Percentiles rank a stretch among this genome's conserved stretches.
These are phyloP conservation scores for Capreolus pygargus DNA, from an alignment of 2,113 vertebrate species.

Conservation along the genomic window DNA sequence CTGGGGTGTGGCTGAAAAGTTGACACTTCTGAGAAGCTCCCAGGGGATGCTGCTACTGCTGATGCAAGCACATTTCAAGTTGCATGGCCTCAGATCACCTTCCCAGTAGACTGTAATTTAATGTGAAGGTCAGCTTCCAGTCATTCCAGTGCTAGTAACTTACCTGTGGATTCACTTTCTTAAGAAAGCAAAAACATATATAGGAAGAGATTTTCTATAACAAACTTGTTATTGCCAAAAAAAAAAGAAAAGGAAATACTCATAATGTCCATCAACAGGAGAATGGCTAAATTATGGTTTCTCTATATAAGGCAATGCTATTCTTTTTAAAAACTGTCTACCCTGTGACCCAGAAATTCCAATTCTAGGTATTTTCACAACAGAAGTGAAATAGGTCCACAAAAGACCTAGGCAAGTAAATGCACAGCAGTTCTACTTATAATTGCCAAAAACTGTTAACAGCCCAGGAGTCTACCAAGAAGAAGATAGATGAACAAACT, in stretches of 20 bases:
- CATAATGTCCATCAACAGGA: background rate
- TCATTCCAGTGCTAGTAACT: background rate
- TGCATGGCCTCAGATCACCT: background rate
- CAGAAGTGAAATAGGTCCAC: background rate
- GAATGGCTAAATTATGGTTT: background rate
- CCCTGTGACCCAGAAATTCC: background rate
- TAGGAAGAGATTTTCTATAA: background rate
- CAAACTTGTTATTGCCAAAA: background rate
- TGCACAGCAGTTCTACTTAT: background rate
- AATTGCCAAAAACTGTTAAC: background rate
- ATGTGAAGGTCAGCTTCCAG: background rate
- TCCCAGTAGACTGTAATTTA: background rate
- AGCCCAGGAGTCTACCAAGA: background rate
- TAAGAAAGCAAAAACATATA: background rate
- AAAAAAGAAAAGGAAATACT: background rate
- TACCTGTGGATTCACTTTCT: background rate
- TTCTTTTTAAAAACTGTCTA: background rate
- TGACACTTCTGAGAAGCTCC: background rate
- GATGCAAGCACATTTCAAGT: background rate
- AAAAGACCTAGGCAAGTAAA: background rate
- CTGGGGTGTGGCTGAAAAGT: background rate
- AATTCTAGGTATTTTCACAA: background rate
- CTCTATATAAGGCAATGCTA: background rate
- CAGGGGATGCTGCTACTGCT: background rate
- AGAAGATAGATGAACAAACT: background rate